Evolutionary conservation across 2,797 vertebrate species (phyloP).

Genomic region (Etheostoma nigrum): DNA sequence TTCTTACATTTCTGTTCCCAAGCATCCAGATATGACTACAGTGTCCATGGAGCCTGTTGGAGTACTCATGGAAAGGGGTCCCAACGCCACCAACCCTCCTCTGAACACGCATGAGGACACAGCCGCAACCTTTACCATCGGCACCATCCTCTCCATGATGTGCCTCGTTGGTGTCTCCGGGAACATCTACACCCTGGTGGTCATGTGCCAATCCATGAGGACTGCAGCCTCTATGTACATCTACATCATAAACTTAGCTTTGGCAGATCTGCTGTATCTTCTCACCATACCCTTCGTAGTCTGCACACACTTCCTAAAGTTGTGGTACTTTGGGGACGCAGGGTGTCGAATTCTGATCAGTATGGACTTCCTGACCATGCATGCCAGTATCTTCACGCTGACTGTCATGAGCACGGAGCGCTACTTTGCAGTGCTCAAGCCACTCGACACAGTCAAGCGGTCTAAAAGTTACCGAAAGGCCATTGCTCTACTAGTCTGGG

Average conservation of each 20-base stretch:
- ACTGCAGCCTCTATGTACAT: constrained; percentile 94
- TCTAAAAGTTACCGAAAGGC: constrained; percentile 94
- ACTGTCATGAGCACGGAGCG: constrained; percentile 95
- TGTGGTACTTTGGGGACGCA: constrained; percentile 91
- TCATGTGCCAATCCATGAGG: constrained; percentile 93
- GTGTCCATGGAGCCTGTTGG: constrained; percentile 78
- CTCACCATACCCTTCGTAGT: constrained; percentile 94
- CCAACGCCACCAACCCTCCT: constrained; percentile 77
- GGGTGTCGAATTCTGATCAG: constrained; percentile 92
- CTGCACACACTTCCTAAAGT: constrained; percentile 91
- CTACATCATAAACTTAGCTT: constrained; percentile 93
- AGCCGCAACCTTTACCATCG: constrained; percentile 87
- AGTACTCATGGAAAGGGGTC: constrained; percentile 73
- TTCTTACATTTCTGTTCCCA: constrained; percentile 13
- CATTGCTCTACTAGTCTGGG: constrained; percentile 90
- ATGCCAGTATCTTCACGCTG: constrained; percentile 94
- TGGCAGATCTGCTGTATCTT: constrained; percentile 93
- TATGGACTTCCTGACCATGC: constrained; percentile 95
- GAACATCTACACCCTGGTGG: constrained; percentile 93
- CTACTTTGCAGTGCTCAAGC: constrained; percentile 93
- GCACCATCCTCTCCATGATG: constrained; percentile 91
- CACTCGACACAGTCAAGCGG: constrained; percentile 91
- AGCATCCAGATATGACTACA: constrained; percentile 76
- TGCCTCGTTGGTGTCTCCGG: constrained; percentile 90
- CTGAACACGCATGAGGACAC: constrained; percentile 83